Percentiles rank a stretch among this genome's conserved stretches.
These are phyloP conservation scores for Mesopsocus fuscifrons DNA, from an alignment of 2,888 invertebrate genomes.

Conservation along the genomic window DNA sequence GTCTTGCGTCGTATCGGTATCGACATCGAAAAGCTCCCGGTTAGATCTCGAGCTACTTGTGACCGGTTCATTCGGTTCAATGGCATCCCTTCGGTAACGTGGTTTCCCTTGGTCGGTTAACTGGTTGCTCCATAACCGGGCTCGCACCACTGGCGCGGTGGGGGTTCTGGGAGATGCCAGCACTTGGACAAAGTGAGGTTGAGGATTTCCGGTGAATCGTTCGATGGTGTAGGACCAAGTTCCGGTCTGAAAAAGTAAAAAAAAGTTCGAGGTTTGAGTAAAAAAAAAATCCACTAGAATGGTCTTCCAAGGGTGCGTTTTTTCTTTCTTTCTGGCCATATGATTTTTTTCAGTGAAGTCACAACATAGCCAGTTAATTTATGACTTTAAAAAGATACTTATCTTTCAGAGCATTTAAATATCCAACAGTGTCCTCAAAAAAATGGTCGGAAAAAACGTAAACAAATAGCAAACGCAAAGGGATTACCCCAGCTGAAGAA, in stretches of 20 bases:
- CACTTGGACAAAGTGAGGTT: slow-evolving; percentile 39
- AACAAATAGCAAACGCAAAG: too few species aligned
- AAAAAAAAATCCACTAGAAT: too few species aligned
- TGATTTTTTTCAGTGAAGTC: too few species aligned
- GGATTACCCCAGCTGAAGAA: too few species aligned
- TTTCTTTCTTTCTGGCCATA: too few species aligned
- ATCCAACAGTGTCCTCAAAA: too few species aligned
- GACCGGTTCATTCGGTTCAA: not conserved
- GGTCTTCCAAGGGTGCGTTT: too few species aligned
- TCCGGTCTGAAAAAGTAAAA: slow-evolving; percentile 25
- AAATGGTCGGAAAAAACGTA: too few species aligned
- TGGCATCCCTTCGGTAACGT: not conserved
- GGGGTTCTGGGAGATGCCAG: slow-evolving; percentile 31
- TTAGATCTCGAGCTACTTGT: not conserved
- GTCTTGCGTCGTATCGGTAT: not conserved
- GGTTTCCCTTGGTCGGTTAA: not conserved
- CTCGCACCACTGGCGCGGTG: slow-evolving; percentile 26
- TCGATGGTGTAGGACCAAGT: slow-evolving; percentile 39
- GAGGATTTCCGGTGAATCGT: slow-evolving; percentile 34
- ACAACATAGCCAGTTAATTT: too few species aligned
- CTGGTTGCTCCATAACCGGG: slow-evolving; percentile 28
- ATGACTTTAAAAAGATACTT: too few species aligned
- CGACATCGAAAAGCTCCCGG: not conserved
- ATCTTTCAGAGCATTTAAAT: too few species aligned
- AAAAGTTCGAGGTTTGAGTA: not conserved